Evolutionary conservation across 1,140 invertebrate species (phyloP).

Genomic region (Drepana arcuata): DNA sequence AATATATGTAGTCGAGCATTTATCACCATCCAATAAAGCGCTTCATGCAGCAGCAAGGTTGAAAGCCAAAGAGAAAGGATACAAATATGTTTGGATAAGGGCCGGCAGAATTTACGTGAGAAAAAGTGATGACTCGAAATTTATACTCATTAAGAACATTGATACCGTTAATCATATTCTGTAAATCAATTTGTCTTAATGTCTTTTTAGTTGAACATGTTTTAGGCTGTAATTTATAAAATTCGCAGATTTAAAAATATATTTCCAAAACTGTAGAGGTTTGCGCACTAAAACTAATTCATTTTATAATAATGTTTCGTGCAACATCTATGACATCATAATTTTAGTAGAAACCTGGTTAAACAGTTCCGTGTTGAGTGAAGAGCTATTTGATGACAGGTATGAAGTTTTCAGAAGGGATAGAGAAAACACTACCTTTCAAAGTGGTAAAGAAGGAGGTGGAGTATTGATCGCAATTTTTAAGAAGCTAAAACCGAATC

Average conservation of each 20-base stretch:
- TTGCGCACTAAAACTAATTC: not conserved
- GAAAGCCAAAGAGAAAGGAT: slow-evolving; percentile 14
- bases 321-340: slow-evolving; percentile 6
- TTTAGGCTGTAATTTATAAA: no score
- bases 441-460: slow-evolving; percentile 12
- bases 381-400: not conserved
- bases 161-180: no score
- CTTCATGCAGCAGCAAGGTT: slow-evolving; percentile 14
- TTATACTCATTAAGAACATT: slow-evolving; percentile 1
- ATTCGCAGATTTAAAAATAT: slow-evolving; percentile 2
- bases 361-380: not conserved
- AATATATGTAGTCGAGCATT: slow-evolving; percentile 14
- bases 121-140: slow-evolving; percentile 2
- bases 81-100: slow-evolving; percentile 10
- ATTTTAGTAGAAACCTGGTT: slow-evolving; percentile 4
- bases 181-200: no score
- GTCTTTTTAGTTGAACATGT: no score
- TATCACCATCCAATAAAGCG: slow-evolving; percentile 12
- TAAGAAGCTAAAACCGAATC: slow-evolving; percentile 6
- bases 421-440: not conserved
- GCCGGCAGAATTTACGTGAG: slow-evolving; percentile 3
- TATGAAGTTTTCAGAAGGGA: slow-evolving; percentile 2
- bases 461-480: slow-evolving; percentile 17
- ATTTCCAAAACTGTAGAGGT: slow-evolving; percentile 1
- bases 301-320: slow-evolving; percentile 5